Evolutionary conservation across 2,797 vertebrate genomes (phyloP), one percentile per base, ranked within the genome.

Genomic region (Tokudaia muenninki): DNA sequence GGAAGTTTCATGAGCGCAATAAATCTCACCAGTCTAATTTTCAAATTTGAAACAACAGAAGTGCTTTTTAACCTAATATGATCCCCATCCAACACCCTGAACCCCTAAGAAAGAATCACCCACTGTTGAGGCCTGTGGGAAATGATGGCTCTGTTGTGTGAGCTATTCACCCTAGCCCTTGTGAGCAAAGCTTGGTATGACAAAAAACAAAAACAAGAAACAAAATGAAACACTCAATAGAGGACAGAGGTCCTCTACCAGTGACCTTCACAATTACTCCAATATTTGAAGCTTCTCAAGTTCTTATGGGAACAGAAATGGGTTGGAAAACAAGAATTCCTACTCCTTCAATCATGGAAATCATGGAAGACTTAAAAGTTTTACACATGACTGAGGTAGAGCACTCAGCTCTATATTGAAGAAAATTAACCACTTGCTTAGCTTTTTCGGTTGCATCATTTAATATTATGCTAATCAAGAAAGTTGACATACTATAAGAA

Each of bases 21-120:
- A 97, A 97, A 97, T 95, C 90, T 77, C 65, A 95, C 89, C 91
- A 90, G 26, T 95, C 89, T 96, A 75, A 95, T 95, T 97, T 97
- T 80, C 65, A 94, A 96, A 95, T 95, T 92, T 92, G 82, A 65
- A 91, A 93, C 90, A 97, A 96, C 90, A 86, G 84, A 95, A 95
- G 92, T 29, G 91, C 65, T 96, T 97, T 98, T 91, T 87, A 91
- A 93, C 83, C 83, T 94, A 96, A 93, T 92, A 90, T 50, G 87
- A 94, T 94, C 94, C 91, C 61, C 86, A 78, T 84, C 86, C 83
- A 95, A 59, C 67, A 83, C 17, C 19, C 34, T 10, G 1, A 4
- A 52, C 8, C 50, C 74, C 79, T 41, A 83, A 67, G 50, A 92
- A 96, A 97, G 89, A 98, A 94, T 87, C 37, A 41, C 65, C 70